These are phyloP conservation scores for Metopolophium dirhodum DNA, from an alignment of 1,140 invertebrate genomes.

Conservation along the genomic window DNA sequence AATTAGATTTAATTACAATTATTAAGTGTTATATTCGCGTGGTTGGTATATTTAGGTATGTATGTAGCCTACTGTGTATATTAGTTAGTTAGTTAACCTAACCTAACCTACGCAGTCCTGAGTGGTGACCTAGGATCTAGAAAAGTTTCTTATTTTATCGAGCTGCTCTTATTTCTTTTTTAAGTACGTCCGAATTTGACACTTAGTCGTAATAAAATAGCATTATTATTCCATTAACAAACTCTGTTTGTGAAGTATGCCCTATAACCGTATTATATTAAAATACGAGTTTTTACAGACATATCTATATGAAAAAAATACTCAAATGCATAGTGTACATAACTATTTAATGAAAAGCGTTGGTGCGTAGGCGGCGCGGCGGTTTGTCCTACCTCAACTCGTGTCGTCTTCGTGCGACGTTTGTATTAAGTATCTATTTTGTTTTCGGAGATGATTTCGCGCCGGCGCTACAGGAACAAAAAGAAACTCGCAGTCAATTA, in stretches of 20 bases:
- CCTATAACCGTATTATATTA: too few relatives aligned
- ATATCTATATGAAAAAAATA: background rate
- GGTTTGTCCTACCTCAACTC: conserved; percentile 19
- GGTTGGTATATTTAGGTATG: background rate
- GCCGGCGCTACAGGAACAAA: background rate
- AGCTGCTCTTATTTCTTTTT: background rate
- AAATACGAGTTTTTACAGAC: background rate
- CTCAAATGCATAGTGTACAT: background rate
- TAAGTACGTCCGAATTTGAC: too few relatives aligned
- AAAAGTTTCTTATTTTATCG: background rate
- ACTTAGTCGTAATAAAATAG: background rate
- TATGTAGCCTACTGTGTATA: background rate
- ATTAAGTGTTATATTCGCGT: conserved; percentile 4
- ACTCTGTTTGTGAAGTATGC: background rate
- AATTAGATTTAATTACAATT: background rate
- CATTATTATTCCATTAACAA: background rate
- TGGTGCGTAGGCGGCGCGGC: background rate
- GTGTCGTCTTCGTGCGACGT: background rate
- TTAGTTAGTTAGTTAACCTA: too few relatives aligned
- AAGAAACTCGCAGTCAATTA: background rate
- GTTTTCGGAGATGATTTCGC: background rate
- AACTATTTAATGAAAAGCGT: background rate
- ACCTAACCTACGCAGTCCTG: too few relatives aligned
- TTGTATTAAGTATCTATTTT: background rate
- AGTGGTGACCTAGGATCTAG: background rate